Evolutionary conservation across 2,888 invertebrate species (phyloP), one percentile per base, ranked within the genome.

Genomic region (Lepidochrysops patricia): DNA sequence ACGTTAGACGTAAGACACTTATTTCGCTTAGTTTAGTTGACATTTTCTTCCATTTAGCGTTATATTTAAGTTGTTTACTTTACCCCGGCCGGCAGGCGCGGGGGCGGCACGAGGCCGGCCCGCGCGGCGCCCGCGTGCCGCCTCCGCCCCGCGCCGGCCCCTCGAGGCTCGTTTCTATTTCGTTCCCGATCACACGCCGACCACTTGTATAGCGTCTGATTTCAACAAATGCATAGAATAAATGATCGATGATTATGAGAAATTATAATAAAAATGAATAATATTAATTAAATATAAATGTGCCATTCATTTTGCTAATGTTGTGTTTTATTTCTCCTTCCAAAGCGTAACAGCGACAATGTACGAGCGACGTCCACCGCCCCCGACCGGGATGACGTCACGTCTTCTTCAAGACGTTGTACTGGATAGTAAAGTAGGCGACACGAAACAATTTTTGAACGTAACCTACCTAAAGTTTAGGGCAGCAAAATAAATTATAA

Each of bases 211-310:
- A 54, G 54, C 54, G 54, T 54, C 54, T 54, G 54, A 54, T 29
- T 54, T 54, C 54, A 54, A 85, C 83, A 81, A 80, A 82, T 80
- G 82, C 81, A 84, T 85, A 86, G 81, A 80, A 75, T 84, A 80
- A 82, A 75, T 77, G 52, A 52, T 59, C 50, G 54, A 80, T 82
- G 79, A 82, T 82, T 81, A 87, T 84, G 82, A 84, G 80, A 85
- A 87, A 87, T 88, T 84, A 89, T 85, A 86, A 88, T 88, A 85
- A 89, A 88, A 88, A 87, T 85, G 84, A 83, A 88, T 89, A 88
- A 88, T 89, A 82, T 83, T 89, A 89, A 89, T 90, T 89, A 89
- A 89, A 87, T 86, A 88, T 88, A 88, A 88, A 89, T 89, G 89
- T 90, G 89, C 89, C 90, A 89, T 90, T 89, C 89, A 89, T 90